Percentiles rank a stretch among this genome's conserved stretches.
Conservation (phyloP, 2,113 vertebrate genomes). For the Dromaius novaehollandiae region DNA sequence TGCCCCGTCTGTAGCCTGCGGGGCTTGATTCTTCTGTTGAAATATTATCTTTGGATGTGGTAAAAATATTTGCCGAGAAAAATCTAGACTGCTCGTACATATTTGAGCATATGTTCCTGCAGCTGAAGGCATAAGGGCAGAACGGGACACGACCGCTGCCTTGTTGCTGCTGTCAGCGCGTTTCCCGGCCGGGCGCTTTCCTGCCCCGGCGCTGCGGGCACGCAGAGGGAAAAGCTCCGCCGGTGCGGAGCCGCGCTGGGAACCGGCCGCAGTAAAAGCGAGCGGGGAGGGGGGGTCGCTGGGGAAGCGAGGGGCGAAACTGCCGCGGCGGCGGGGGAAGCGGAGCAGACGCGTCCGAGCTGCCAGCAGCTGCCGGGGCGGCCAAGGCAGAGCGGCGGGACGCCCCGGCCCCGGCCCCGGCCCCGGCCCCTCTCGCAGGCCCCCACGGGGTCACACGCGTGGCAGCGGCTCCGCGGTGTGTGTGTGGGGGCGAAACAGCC, state of each 20-base stretch:
- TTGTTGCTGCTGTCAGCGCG: neutral
- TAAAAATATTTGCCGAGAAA: slow-evolving; percentile 70
- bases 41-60: slow-evolving; percentile 73
- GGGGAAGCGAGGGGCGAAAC: neutral
- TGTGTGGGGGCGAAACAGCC: neutral
- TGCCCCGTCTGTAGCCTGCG: slow-evolving; percentile 66
- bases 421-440: neutral
- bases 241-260: neutral
- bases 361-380: neutral
- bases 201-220: neutral
- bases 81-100: slow-evolving; percentile 62
- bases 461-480: neutral
- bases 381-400: neutral
- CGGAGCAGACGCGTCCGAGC: neutral
- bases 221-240: neutral
- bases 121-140: slow-evolving; percentile 58
- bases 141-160: neutral
- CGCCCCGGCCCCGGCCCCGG: neutral
- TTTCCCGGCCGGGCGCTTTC: neutral
- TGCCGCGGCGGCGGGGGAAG: neutral
- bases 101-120: slow-evolving; percentile 63
- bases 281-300: neutral
- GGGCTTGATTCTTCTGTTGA: slow-evolving; percentile 71
- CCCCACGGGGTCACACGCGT: neutral
- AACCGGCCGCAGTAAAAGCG: neutral